These are phyloP conservation scores for Diarsia rubi DNA, from an alignment of 2,888 invertebrate species.

Conservation along the genomic window DNA sequence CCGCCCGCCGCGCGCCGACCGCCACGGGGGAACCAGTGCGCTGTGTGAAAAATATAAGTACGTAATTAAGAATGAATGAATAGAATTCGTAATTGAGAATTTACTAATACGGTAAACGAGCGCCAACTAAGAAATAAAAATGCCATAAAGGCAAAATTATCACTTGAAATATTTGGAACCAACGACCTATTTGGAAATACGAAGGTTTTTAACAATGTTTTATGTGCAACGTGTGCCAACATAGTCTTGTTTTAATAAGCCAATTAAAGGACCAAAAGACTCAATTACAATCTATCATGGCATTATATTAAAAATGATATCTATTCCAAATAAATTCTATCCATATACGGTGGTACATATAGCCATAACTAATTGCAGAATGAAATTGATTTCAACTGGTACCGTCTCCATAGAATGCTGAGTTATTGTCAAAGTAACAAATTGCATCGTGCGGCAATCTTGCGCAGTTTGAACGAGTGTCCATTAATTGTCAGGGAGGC, in stretches of 20 bases:
- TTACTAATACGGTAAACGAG: constrained; percentile 17
- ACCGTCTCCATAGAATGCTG: constrained; percentile 65
- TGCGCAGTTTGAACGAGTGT: constrained; percentile 61
- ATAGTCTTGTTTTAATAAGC: constrained; percentile 10
- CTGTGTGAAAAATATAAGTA: constrained; percentile 38
- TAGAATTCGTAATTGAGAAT: constrained; percentile 22
- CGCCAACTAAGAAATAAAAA: neutral
- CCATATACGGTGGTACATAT: constrained; percentile 60
- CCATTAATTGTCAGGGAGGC: constrained; percentile 72
- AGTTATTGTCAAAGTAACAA: constrained; percentile 65
- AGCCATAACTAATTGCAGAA: constrained; percentile 61
- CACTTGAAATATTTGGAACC: neutral
- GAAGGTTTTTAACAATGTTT: constrained; percentile 7
- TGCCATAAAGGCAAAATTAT: neutral
- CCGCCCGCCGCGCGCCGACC: constrained; percentile 26
- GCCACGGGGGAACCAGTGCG: constrained; percentile 47
- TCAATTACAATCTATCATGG: constrained; percentile 50
- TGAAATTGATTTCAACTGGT: constrained; percentile 62
- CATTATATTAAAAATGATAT: constrained; percentile 49
- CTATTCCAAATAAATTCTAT: constrained; percentile 50
- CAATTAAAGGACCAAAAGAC: constrained; percentile 33
- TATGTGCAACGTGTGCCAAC: constrained; percentile 5
- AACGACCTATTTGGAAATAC: constrained; percentile 2
- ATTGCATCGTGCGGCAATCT: constrained; percentile 66
- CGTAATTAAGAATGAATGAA: constrained; percentile 27